These are phyloP conservation scores for Pandemis cinnamomeana DNA, from an alignment of 2,888 invertebrate genomes.

Conservation along the genomic window DNA sequence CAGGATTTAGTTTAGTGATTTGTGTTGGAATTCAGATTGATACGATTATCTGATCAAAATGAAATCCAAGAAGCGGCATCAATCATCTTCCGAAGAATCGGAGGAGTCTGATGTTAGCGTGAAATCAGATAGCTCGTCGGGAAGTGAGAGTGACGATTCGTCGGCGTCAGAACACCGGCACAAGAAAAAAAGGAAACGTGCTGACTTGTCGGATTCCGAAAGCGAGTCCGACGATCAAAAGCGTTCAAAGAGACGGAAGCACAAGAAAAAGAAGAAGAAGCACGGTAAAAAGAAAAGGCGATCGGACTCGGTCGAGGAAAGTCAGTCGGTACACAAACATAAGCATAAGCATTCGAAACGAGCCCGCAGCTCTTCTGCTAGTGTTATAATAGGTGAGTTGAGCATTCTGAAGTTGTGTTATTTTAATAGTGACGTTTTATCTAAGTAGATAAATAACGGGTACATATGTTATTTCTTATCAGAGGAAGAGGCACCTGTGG, in stretches of 20 bases:
- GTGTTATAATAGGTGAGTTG: constrained; percentile 60
- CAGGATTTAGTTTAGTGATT: neutral
- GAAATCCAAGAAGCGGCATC: constrained; percentile 78
- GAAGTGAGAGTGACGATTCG: constrained; percentile 75
- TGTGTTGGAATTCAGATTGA: constrained; percentile 1
- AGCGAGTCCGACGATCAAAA: constrained; percentile 74
- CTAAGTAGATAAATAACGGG: neutral
- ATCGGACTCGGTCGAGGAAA: constrained; percentile 62
- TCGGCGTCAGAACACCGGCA: constrained; percentile 71
- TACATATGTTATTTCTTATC: constrained; percentile 5
- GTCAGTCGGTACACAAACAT: constrained; percentile 71
- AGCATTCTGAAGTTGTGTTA: neutral
- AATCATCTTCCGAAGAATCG: constrained; percentile 74
- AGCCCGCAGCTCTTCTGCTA: constrained; percentile 62
- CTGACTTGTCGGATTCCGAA: constrained; percentile 73
- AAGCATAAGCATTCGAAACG: constrained; percentile 67
- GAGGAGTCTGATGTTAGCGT: constrained; percentile 71
- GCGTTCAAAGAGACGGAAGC: constrained; percentile 77
- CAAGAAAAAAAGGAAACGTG: constrained; percentile 79
- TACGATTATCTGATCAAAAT: constrained; percentile 50
- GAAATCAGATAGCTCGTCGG: constrained; percentile 73
- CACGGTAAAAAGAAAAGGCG: constrained; percentile 77
- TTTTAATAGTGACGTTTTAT: neutral
- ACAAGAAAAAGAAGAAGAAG: constrained; percentile 83
- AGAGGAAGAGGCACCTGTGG: constrained; percentile 49